These are phyloP conservation scores for Xiphydria camelus DNA, from an alignment of 2,888 invertebrate genomes.

Conservation along the genomic window DNA sequence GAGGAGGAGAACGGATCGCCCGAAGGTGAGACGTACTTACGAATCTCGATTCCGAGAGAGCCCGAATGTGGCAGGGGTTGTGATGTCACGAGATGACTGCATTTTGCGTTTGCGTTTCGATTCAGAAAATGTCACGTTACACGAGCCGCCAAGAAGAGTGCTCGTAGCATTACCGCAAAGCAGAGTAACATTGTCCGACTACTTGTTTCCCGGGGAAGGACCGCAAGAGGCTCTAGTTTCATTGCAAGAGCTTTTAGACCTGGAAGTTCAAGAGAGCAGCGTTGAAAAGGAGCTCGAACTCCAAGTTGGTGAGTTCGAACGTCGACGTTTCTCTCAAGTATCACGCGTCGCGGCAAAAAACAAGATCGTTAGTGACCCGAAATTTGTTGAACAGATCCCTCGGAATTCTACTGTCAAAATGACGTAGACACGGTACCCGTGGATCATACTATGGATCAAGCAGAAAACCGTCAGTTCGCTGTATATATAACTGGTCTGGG, in stretches of 20 bases:
- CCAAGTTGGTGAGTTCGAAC: conserved; percentile 75
- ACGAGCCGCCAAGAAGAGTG: conserved; percentile 87
- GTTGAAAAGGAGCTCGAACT: conserved; percentile 77
- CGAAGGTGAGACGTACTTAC: conserved; percentile 70
- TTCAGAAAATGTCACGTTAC: conserved; percentile 76
- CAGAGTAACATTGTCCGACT: conserved; percentile 79
- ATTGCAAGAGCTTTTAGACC: conserved; percentile 79
- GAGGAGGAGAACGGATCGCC: conserved; percentile 76
- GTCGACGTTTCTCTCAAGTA: too few relatives aligned
- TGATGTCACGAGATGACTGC: too few relatives aligned
- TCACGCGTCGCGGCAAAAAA: too few relatives aligned
- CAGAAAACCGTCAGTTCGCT: conserved; percentile 64
- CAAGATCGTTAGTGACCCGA: too few relatives aligned
- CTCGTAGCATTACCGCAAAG: conserved; percentile 71
- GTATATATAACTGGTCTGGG: conserved; percentile 65
- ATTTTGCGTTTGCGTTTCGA: not conserved
- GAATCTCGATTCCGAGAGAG: too few relatives aligned
- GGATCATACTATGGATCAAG: conserved; percentile 61
- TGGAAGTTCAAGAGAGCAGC: conserved; percentile 71
- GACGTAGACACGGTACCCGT: conserved; percentile 58
- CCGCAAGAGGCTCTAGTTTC: conserved; percentile 80
- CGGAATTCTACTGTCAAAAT: conserved; percentile 54
- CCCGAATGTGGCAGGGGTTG: too few relatives aligned
- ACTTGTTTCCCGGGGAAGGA: conserved; percentile 89
- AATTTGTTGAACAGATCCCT: conserved; percentile 45